phyloP scores from a whole-genome alignment of 2,888 invertebrate species.

The Dicyrtoma fusca region DNA sequence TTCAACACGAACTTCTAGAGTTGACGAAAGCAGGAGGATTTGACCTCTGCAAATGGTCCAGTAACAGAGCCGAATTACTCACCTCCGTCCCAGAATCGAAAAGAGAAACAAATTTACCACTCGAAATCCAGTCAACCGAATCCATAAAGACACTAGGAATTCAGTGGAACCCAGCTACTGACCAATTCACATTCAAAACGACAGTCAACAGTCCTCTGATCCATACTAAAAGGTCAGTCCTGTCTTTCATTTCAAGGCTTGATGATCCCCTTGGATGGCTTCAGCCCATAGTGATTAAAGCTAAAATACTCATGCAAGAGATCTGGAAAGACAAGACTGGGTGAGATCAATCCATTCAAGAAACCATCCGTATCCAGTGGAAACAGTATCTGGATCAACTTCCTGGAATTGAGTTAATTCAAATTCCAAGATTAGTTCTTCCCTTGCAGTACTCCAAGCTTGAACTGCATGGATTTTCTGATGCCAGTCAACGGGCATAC shows the following conservation, averaged over 20 bases:
- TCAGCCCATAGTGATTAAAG: slow-evolving; percentile 33
- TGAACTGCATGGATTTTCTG: slow-evolving; percentile 34
- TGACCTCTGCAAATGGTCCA: slow-evolving; percentile 54
- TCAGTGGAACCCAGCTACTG: slow-evolving; percentile 26
- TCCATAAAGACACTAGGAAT: slow-evolving; percentile 37
- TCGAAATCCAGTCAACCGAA: background rate
- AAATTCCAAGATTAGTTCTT: slow-evolving; percentile 5
- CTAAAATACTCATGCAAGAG: slow-evolving; percentile 36
- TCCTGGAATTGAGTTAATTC: background rate
- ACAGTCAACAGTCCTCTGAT: background rate
- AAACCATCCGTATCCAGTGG: background rate
- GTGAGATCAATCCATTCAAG: background rate
- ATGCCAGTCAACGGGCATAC: slow-evolving; percentile 25
- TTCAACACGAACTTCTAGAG: background rate
- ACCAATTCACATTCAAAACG: slow-evolving; percentile 23
- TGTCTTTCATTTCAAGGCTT: slow-evolving; percentile 27
- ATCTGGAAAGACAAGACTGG: background rate
- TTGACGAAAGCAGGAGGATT: slow-evolving; percentile 46
- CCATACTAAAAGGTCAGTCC: slow-evolving; percentile 26
- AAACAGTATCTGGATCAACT: background rate
- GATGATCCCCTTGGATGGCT: slow-evolving; percentile 41
- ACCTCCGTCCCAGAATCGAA: background rate
- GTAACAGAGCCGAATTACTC: slow-evolving; percentile 41
- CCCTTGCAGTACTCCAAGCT: background rate
- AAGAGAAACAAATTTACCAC: background rate